Evolutionary conservation across 2,113 vertebrate genomes (phyloP), one percentile per base, ranked within the genome.

Genomic region (Pelmatolapia mariae): DNA sequence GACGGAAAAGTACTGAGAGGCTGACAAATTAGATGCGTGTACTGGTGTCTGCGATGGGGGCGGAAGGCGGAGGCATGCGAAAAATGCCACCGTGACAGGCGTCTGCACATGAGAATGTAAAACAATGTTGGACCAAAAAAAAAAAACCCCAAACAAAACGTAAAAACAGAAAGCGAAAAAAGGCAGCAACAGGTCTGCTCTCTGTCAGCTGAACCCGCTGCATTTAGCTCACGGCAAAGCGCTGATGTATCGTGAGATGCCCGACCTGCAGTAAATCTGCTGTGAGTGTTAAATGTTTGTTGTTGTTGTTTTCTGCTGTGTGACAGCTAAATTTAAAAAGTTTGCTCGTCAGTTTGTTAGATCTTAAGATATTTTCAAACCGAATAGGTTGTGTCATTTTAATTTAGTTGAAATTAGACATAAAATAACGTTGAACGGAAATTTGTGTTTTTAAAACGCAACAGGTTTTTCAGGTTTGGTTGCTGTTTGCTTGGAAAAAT

Each of bases 1-100:
- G 80, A 89, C 2, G 93, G 92, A 94, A 94, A 94, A 94, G 80
- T 94, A 94, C 94, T 89, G 91, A 88, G 85, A 84, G 85, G 68
- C 76, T 71, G 24, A n/a, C 81, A 40, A 76, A 54, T 22, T 57
- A 71, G 59, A 24, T 31, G 63, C 19, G 22, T 13, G 53, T 22
- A 47, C 11, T 6, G 10, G 24, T 76, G 71, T 47, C 13, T 16
- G 68, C 7, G 43, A 47, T 11, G 71, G 24, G 12, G 0, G 5
- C 38, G 66, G 12, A 71, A 76, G 71, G 43, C 40, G 71, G 26
- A 24, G 9, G 22, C 80, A 43, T 88, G 87, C 3, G 6, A 59
- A 84, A 71, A 81, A 81, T 82, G 33, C 24, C 10, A 1, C 31
- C 68, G 40, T 38, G 38, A 82, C 31, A 19, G 1, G 84, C 81